Base-by-base conservation (phyloP, 2,797 vertebrate species). In the Hippocampus kuda region DNA sequence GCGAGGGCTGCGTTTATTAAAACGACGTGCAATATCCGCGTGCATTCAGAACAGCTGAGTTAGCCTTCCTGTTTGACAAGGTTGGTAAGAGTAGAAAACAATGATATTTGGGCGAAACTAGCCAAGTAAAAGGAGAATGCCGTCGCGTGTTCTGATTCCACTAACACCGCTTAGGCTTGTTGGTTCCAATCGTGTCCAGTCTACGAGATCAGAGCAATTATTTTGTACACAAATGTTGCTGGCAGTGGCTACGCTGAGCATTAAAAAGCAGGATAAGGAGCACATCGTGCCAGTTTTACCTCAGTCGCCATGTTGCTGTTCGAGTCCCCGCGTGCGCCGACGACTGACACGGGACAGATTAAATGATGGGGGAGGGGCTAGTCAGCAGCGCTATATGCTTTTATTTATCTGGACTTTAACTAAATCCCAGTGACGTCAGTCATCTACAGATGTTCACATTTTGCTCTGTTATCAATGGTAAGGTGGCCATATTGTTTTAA, bases 251-350 rank as follows among this genome's bases (percentile, higher is more conserved):
- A 57, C 11, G 56, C 13, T 3, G 3, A 61, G 34, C 42, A 49
- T 46, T 64, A 44, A 26, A 44, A 64, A 26, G 41, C 11, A 44
- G 11, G 9, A 65, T 18, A 18, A 65, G 3, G 41, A 49, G 46
- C 5, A 22, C 59, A 48, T 46, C 20, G 42, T 57, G 69, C 11
- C 30, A 53, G 75, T 67, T 87, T 89, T 86, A 93, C 92, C 91
- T 93, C 92, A 80, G 92, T 92, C 88, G 91, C 91, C 92, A 93
- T 93, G 87, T 90, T 92, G 86, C 90, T 90, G 76, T 78, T 75
- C 81, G 80, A 80, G 84, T 79, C 87, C 79, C 88, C 75, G 78
- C 79, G 64, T 68, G 73, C 73, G 77, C 84, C 84, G 87, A 81
- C 81, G 80, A 87, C 84, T 85, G 84, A 79, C 75, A 4, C 48